Evolutionary conservation across 2,888 invertebrate species (phyloP), one percentile per base, ranked within the genome.

Genomic region (Chironomus tentans): DNA sequence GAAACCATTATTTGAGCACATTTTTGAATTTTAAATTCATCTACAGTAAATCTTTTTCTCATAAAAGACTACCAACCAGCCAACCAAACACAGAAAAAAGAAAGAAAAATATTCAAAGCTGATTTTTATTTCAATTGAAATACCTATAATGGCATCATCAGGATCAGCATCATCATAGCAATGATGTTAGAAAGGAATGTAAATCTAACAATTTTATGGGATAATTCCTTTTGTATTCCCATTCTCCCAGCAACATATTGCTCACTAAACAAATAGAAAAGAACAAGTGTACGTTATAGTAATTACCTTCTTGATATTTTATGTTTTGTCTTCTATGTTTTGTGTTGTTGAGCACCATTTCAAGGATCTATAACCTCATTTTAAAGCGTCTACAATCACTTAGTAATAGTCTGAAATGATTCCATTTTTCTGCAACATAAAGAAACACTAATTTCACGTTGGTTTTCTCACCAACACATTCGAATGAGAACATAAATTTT

Each of bases 1-100:
- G 28, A 73, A 73, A 73, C 72, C 72, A 73, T 73, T 62, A 73
- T 73, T 73, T 73, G 72, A 73, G 61, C 46, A 65, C 68, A 68
- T 68, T 68, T 68, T 68, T 68, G 15, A 21, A 65, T 65, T 56
- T 56, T 56, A 56, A 56, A 56, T 56, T 56, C 56, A 56, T 56
- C 56, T 18, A 56, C 56, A 56, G 56, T 56, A 56, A 56, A 56
- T 56, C 56, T 56, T 18, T 56, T 18, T 18, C 18, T 56, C 15
- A 56, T 15, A 56, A 56, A 56, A 56, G n/a, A 56, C 38, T 38
- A 38, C 38, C 38, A 38, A 38, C 38, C 38, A 38, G 38, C 38
- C 38, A 38, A 10, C 38, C 38, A 38, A 38, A 38, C 2, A 38
- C 38, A 38, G 38, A 38, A 38, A 10, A 10, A 28, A 5, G 5